Evolutionary conservation across 1,140 invertebrate genomes (phyloP).

Genomic region (Ceratina australensis): DNA sequence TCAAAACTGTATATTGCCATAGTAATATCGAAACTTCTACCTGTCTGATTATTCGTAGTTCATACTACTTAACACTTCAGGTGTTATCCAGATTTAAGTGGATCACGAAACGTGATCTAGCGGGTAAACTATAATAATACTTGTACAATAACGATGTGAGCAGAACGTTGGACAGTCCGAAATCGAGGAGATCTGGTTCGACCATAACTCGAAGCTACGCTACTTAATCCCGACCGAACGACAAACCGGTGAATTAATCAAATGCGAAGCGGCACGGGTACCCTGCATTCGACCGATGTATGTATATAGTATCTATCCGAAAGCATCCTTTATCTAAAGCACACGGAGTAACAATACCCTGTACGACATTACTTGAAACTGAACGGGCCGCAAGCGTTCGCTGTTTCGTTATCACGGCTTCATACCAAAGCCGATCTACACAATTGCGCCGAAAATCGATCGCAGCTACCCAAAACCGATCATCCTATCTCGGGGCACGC

Average conservation of each 20-base stretch:
- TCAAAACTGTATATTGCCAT: no score
- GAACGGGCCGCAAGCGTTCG: not conserved
- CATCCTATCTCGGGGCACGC: not conserved
- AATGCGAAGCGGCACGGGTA: not conserved
- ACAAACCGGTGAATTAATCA: not conserved
- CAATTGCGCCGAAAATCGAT: not conserved
- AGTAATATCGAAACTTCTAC: no score
- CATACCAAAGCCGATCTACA: constrained; percentile 11
- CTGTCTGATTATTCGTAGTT: no score
- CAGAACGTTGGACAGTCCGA: no score
- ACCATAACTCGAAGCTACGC: not conserved
- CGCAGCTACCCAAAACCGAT: constrained; percentile 17
- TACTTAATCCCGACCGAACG: not conserved
- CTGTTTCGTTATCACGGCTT: constrained; percentile 19
- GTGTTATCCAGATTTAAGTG: no score
- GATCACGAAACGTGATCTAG: no score
- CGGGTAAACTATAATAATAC: no score
- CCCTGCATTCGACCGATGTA: not conserved
- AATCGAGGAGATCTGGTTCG: not conserved
- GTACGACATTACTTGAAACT: constrained; percentile 5
- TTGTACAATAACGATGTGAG: no score
- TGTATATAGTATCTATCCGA: not conserved
- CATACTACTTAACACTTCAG: no score
- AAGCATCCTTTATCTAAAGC: not conserved
- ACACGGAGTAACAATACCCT: not conserved